Conservation (phyloP, 2,888 invertebrate genomes). For the Drosophila peninsularis region DNA sequence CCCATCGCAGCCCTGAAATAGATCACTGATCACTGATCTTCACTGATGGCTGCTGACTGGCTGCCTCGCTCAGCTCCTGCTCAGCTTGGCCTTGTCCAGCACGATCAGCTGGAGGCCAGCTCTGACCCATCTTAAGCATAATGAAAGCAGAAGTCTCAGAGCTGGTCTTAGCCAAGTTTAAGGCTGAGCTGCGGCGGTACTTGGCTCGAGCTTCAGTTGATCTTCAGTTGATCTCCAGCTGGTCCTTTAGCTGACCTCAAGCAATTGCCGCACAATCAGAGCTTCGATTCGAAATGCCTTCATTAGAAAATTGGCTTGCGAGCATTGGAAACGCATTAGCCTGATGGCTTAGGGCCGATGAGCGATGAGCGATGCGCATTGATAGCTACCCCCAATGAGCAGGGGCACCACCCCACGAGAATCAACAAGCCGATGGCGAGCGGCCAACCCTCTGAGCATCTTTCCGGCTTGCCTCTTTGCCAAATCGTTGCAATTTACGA, state of each 20-base stretch:
- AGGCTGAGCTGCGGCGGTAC: not conserved
- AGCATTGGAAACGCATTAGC: slow-evolving; percentile 71
- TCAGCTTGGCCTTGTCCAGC: not conserved
- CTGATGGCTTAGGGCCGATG: slow-evolving; percentile 61
- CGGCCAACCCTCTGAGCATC: slow-evolving; percentile 1
- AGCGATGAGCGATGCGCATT: not conserved
- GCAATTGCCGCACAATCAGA: too few relatives aligned
- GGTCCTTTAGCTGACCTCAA: too few relatives aligned
- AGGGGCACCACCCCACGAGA: slow-evolving; percentile 47
- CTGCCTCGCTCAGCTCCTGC: not conserved
- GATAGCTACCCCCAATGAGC: slow-evolving; percentile 28
- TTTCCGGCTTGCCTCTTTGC: slow-evolving; percentile 52
- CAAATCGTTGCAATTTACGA: slow-evolving; percentile 79
- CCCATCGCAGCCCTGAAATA: slow-evolving; percentile 30
- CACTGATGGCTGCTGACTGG: not conserved
- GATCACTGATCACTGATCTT: slow-evolving; percentile 36
- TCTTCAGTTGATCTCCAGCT: too few relatives aligned
- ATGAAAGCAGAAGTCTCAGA: not conserved
- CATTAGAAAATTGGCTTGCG: slow-evolving; percentile 64
- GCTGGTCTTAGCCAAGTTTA: not conserved
- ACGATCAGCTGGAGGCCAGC: too few relatives aligned
- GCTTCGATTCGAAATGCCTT: too few relatives aligned
- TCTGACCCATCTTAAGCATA: not conserved
- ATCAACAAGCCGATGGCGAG: slow-evolving; percentile 38
- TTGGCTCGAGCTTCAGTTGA: not conserved